Evolutionary conservation across 2,888 invertebrate species (phyloP), one percentile per base, ranked within the genome.

Genomic region (Sarcophaga caerulescens): DNA sequence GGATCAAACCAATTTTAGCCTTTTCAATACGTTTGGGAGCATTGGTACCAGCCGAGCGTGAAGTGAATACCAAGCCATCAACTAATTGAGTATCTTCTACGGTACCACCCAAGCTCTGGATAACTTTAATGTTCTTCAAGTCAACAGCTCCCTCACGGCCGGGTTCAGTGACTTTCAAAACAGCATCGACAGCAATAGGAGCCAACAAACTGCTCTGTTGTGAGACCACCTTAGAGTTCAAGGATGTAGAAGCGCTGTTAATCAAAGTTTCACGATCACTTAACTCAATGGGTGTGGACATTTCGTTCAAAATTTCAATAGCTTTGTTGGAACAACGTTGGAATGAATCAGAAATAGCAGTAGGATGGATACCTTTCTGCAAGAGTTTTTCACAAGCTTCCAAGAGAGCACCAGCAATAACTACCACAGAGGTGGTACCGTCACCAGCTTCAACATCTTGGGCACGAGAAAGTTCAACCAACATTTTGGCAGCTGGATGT

Each of bases 371-470:
- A 70, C 99, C 99, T 93, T 98, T 98, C 82, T 96, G 95, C 45
- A 99, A 94, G 17, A 99, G 94, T 91, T 98, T 98, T 92, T 98
- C 97, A 74, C 98, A 97, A 74, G 99, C 98, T 93, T 99, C 99
- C 77, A 99, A 94, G 73, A 99, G 93, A 88, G 99, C 98, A 73
- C 99, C 99, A 89, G 99, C 99, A 90, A 99, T 96, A 8, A 99
- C 97, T 12, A 99, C 99, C 78, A 99, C 99, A 25, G 99, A 98
- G 12, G 99, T 99, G 25, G 99, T 99, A 83, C 99, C 99, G 94
- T 99, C 99, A 69, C 99, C 99, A 90, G 99, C 99, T 94, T 99
- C 99, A 90, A 99, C 96, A 93, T 99, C 99, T 94, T 99, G 99
- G 21, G 99, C 99, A 91, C 98, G 97, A 1, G 99, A 99, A 88